Conservation (phyloP, 2,888 invertebrate genomes). For the Scaptomyza reducta region DNA sequence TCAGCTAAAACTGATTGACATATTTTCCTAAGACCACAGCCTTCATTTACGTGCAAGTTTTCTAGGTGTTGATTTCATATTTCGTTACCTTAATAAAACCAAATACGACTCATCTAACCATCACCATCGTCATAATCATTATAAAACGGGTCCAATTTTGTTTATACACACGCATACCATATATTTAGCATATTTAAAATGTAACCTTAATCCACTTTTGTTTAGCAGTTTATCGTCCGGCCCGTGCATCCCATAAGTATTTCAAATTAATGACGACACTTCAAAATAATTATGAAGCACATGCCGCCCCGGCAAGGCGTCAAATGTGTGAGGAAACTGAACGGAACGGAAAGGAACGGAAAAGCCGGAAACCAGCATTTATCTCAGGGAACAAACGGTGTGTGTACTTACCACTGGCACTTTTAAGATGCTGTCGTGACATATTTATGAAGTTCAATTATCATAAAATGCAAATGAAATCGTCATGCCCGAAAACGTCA, state of each 20-base stretch:
- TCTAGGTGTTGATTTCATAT: too few relatives aligned
- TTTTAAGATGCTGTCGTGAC: constrained; percentile 78
- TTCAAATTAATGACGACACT: constrained; percentile 78
- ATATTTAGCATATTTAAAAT: constrained; percentile 75
- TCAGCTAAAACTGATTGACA: too few relatives aligned
- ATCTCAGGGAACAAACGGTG: constrained; percentile 65
- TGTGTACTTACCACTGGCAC: constrained; percentile 74
- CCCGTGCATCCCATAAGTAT: constrained; percentile 69
- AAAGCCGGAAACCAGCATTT: constrained; percentile 40
- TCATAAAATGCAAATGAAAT: constrained; percentile 81
- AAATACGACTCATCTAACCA: not conserved
- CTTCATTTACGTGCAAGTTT: too few relatives aligned
- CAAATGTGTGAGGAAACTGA: not conserved
- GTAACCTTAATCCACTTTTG: constrained; percentile 68
- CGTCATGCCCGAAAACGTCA: constrained; percentile 79
- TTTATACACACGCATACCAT: constrained; percentile 10
- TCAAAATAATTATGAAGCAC: constrained; percentile 80
- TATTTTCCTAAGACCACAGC: too few relatives aligned
- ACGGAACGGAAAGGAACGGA: not conserved
- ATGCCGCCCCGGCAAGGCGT: constrained; percentile 45
- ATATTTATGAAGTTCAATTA: constrained; percentile 81
- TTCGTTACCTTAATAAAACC: not conserved
- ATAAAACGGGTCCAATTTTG: constrained; percentile 20
- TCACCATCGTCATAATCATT: constrained; percentile 7
- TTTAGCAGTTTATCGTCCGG: constrained; percentile 64